Conservation (phyloP, 2,797 vertebrate genomes). For the Leontopithecus rosalia region DNA sequence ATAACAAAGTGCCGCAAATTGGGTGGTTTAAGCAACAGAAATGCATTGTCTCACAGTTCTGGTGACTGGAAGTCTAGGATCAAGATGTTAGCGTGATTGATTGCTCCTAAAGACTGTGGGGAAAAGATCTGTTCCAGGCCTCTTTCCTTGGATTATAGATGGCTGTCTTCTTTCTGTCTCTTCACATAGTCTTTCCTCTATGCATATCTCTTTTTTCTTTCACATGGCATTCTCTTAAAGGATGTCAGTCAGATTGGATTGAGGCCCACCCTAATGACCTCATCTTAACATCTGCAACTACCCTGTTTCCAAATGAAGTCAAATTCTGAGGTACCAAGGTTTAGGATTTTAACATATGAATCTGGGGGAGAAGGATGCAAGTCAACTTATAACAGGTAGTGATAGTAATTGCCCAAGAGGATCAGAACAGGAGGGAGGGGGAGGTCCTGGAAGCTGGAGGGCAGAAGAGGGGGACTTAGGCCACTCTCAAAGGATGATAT, state of each 20-base stretch:
- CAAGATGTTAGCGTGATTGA: background rate
- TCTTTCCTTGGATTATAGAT: background rate
- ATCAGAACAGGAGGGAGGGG: background rate
- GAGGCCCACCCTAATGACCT: background rate
- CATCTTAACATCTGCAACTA: background rate
- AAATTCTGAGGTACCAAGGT: background rate
- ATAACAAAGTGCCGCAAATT: background rate
- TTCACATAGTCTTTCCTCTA: background rate
- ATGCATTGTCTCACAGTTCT: background rate
- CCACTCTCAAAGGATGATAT: background rate
- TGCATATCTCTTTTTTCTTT: background rate
- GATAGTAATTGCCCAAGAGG: background rate
- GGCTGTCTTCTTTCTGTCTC: background rate
- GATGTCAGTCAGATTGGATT: background rate
- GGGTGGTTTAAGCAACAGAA: background rate
- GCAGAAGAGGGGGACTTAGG: background rate
- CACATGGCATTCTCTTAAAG: background rate
- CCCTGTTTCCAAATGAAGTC: background rate
- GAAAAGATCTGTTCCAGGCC: background rate
- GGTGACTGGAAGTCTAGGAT: background rate
- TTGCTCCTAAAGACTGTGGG: background rate
- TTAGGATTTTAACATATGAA: background rate
- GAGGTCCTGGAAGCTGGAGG: background rate
- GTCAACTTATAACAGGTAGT: background rate
- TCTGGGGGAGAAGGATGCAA: background rate